Conservation (phyloP, 2,113 vertebrate species). For the Dasyprocta punctata region DNA sequence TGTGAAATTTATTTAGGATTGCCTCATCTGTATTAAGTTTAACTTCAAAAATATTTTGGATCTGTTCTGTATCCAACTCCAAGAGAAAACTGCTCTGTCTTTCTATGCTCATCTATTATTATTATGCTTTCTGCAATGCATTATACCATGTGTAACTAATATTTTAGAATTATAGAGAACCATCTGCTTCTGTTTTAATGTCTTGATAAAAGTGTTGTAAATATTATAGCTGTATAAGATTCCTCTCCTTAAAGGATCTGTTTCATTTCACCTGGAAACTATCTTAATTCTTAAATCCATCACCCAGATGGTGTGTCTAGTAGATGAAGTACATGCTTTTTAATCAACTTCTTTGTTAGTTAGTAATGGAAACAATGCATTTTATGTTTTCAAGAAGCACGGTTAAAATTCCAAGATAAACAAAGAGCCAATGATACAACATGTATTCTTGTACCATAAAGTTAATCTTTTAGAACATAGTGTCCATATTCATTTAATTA, state of each 20-base stretch:
- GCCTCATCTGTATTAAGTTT: conserved; percentile 79
- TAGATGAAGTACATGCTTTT: conserved; percentile 65
- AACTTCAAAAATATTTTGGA: conserved; percentile 75
- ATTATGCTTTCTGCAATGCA: conserved; percentile 72
- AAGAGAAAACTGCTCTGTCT: conserved; percentile 68
- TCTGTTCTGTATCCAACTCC: conserved; percentile 77
- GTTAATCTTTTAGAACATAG: conserved; percentile 60
- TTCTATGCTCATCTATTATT: conserved; percentile 74
- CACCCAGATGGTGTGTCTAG: conserved; percentile 65
- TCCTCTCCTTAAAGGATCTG: conserved; percentile 73
- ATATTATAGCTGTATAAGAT: conserved; percentile 75
- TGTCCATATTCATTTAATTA: conserved; percentile 56
- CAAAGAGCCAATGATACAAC: conserved; percentile 49
- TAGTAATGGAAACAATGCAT: conserved; percentile 63
- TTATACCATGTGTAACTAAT: conserved; percentile 81
- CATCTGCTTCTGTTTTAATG: conserved; percentile 84
- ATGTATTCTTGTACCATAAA: conserved; percentile 9
- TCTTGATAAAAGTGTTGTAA: conserved; percentile 83
- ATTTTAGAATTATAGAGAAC: conserved; percentile 74
- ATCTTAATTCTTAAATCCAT: conserved; percentile 76
- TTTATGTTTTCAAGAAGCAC: conserved; percentile 69
- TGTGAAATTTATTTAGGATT: conserved; percentile 60
- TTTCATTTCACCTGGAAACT: conserved; percentile 79
- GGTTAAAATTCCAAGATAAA: conserved; percentile 74
- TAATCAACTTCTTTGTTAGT: conserved; percentile 76